phyloP scores from a whole-genome alignment of 2,797 vertebrate species.

The Lemur catta region DNA sequence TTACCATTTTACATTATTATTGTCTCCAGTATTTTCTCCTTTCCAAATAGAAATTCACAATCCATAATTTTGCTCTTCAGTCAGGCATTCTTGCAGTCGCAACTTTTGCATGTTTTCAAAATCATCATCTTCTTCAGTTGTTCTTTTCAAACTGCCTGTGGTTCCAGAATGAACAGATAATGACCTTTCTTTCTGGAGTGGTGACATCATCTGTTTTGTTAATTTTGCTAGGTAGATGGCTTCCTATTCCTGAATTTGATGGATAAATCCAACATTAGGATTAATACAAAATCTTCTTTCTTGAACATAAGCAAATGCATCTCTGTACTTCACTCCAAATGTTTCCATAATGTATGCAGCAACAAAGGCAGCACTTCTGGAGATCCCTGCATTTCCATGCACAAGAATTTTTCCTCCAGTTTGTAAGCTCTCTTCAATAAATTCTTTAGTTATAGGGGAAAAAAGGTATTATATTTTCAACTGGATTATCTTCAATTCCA shows the following conservation, averaged over 20 bases:
- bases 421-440: slow-evolving; percentile 98
- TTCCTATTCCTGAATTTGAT: slow-evolving; percentile 98
- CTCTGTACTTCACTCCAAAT: slow-evolving; percentile 99
- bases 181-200: slow-evolving; percentile 94
- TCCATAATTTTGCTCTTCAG: slow-evolving; percentile 10
- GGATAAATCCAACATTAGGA: slow-evolving; percentile 98
- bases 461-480: slow-evolving; percentile 98
- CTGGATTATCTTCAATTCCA: slow-evolving; percentile 99
- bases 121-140: slow-evolving; percentile 97
- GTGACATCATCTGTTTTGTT: slow-evolving; percentile 99
- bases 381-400: slow-evolving; percentile 99
- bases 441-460: slow-evolving; percentile 91
- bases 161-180: slow-evolving; percentile 92
- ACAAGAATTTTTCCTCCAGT: slow-evolving; percentile 97
- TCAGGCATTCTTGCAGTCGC: slow-evolving; percentile 93
- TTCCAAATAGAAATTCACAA: slow-evolving; percentile 70
- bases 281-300: slow-evolving; percentile 99
- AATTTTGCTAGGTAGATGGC: slow-evolving; percentile 98
- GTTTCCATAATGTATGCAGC: slow-evolving; percentile 99
- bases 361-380: slow-evolving; percentile 96
- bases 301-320: slow-evolving; percentile 98
- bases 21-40: slow-evolving; percentile 63
- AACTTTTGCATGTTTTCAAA: slow-evolving; percentile 93
- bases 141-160: slow-evolving; percentile 95
- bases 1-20: slow-evolving; percentile 73